Conservation (phyloP, 2,888 invertebrate genomes). For the Adineta ricciae region DNA sequence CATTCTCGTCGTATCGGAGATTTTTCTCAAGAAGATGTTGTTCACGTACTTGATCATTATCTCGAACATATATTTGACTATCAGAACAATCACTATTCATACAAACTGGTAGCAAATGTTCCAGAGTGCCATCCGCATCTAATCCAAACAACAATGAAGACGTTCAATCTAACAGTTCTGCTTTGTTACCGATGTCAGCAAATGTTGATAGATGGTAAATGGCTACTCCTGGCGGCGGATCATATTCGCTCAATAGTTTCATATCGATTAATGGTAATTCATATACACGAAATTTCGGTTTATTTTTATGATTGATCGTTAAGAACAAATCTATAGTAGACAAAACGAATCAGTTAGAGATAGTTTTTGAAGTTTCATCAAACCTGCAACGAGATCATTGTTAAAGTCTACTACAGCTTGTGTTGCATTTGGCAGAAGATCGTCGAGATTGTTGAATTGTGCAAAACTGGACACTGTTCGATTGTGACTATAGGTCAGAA, state of each 20-base stretch:
- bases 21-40: not conserved
- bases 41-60: constrained; percentile 25
- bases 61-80: constrained; percentile 38
- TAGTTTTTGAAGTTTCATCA: not conserved
- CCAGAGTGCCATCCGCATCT: constrained; percentile 69
- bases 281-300: constrained; percentile 32
- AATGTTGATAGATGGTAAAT: constrained; percentile 68
- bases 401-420: constrained; percentile 64
- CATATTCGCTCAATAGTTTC: constrained; percentile 28
- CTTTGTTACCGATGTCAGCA: constrained; percentile 60
- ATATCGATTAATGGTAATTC: constrained; percentile 26
- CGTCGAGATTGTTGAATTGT: not conserved
- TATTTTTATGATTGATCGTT: constrained; percentile 56
- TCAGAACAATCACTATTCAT: constrained; percentile 57
- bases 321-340: constrained; percentile 68
- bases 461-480: not conserved
- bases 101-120: constrained; percentile 74
- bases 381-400: constrained; percentile 64
- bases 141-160: constrained; percentile 21
- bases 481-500: not conserved
- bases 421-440: not conserved
- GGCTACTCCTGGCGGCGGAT: not conserved
- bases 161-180: not conserved
- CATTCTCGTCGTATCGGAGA: not conserved
- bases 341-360: constrained; percentile 34